Conservation (phyloP, 2,797 vertebrate species). For the Varecia variegata region DNA sequence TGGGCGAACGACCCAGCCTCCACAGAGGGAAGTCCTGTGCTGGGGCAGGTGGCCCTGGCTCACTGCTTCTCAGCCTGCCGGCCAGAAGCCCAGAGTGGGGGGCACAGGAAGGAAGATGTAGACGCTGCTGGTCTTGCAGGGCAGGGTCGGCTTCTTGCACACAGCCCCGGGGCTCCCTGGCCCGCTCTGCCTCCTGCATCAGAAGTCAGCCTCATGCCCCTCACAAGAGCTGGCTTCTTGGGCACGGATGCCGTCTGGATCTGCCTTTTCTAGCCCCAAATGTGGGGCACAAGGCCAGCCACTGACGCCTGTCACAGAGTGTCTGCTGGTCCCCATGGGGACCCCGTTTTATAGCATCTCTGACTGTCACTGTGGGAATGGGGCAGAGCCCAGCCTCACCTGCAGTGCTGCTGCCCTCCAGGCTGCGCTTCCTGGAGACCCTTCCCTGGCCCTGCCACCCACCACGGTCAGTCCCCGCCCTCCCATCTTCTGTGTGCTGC, state of each 20-base stretch:
- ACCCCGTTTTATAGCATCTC: neutral
- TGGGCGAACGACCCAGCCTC: neutral
- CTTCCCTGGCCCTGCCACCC: neutral
- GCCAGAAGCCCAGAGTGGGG: neutral
- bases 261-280: neutral
- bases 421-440: neutral
- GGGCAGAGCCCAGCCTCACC: neutral
- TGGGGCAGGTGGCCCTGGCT: neutral
- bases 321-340: neutral
- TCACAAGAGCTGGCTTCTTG: neutral
- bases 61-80: neutral
- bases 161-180: neutral
- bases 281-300: neutral
- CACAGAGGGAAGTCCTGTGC: neutral
- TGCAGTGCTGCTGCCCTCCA: neutral
- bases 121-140: neutral
- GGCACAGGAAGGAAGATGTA: neutral
- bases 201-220: too few relatives aligned
- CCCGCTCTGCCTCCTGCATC: neutral
- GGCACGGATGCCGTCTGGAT: neutral
- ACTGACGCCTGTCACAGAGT: neutral
- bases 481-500: neutral
- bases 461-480: neutral
- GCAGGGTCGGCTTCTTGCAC: rapidly evolving
- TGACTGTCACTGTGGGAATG: neutral